Conservation (phyloP, 2,888 invertebrate genomes). For the Microplitis manilae region DNA sequence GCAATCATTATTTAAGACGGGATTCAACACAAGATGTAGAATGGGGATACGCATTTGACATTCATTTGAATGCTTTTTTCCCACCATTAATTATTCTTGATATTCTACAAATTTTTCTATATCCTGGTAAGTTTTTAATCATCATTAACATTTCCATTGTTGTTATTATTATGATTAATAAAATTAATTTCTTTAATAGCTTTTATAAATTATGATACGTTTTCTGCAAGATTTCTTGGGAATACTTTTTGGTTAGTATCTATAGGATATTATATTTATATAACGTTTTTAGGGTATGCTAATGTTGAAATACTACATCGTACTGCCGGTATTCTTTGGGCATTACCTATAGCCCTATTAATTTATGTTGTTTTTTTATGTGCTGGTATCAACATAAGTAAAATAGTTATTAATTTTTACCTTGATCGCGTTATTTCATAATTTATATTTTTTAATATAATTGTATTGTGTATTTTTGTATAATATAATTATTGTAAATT, state of each 20-base stretch:
- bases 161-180: too few species aligned
- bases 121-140: constrained; percentile 77
- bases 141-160: background rate
- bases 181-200: background rate
- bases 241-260: constrained; percentile 96
- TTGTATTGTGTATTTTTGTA: background rate
- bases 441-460: background rate
- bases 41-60: constrained; percentile 99
- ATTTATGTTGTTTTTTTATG: constrained; percentile 85
- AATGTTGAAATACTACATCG: constrained; percentile 91
- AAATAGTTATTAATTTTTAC: constrained; percentile 76
- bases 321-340: constrained; percentile 87
- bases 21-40: constrained; percentile 86
- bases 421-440: constrained; percentile 2
- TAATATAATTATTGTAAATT: background rate
- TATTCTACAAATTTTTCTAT: constrained; percentile 91
- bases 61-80: constrained; percentile 98
- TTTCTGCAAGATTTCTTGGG: constrained; percentile 87
- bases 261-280: constrained; percentile 93
- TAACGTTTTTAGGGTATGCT: constrained; percentile 97
- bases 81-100: constrained; percentile 96
- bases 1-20: constrained; percentile 84
- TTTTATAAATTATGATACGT: constrained; percentile 73
- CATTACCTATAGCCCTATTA: constrained; percentile 84
- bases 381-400: constrained; percentile 88